Percentiles rank a stretch among this genome's conserved stretches.
Conservation (phyloP, 2,113 vertebrate genomes). For the Desmodus rotundus region DNA sequence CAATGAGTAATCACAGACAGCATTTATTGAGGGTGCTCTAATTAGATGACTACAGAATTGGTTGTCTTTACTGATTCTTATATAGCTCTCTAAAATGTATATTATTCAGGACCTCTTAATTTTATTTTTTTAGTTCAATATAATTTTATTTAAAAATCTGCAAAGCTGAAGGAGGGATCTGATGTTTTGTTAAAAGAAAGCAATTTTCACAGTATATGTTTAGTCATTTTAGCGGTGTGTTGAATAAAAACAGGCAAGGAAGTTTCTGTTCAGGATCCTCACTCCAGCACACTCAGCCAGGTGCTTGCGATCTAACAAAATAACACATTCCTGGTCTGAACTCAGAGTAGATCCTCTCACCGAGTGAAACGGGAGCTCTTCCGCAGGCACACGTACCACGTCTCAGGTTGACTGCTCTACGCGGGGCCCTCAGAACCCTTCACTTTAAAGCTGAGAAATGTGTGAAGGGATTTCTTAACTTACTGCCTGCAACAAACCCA, state of each 20-base stretch:
- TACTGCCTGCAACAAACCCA: not conserved
- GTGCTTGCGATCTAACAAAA: not conserved
- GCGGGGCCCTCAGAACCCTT: not conserved
- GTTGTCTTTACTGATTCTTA: not conserved
- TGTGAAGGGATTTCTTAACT: slow-evolving; percentile 31
- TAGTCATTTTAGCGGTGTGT: slow-evolving; percentile 27
- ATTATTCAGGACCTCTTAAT: not conserved
- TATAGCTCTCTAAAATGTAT: not conserved
- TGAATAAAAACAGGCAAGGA: slow-evolving; percentile 34
- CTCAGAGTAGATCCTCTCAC: not conserved
- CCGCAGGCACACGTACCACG: not conserved
- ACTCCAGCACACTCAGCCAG: not conserved
- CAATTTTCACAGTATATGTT: slow-evolving; percentile 51
- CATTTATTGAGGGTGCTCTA: not conserved
- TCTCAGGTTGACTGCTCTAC: not conserved
- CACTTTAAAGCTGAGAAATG: not conserved
- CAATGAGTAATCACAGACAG: not conserved
- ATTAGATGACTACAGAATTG: not conserved
- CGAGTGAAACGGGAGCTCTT: not conserved
- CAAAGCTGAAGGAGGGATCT: slow-evolving; percentile 47
- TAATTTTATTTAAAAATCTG: slow-evolving; percentile 66
- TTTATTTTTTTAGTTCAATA: slow-evolving; percentile 62
- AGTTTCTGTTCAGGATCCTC: slow-evolving; percentile 9
- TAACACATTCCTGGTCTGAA: not conserved
- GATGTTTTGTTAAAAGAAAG: slow-evolving; percentile 43